Evolutionary conservation across 2,113 vertebrate species (phyloP), one percentile per base, ranked within the genome.

Genomic region (Riparia riparia): DNA sequence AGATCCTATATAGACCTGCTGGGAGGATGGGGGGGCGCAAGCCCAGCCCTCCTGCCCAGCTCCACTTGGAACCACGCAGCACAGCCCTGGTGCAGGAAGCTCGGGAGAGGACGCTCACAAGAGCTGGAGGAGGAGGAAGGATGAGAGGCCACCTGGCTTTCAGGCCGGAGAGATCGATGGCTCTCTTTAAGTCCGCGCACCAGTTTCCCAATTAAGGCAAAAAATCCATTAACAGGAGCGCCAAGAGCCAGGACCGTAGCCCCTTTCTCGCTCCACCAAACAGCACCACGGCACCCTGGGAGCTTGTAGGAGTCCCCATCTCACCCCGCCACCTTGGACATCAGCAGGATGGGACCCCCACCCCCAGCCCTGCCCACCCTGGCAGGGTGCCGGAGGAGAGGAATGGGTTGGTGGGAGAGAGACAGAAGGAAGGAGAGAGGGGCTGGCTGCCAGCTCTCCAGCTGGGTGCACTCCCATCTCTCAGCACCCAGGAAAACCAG

Each of bases 41-140:
- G 95, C 95, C 97, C 97, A 89, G 86, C 94, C 79, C 37, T 95
- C 89, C 95, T 86, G 92, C 87, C 94, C 74, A 11, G 87, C 97
- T 97, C 96, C 86, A 34, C 97, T 97, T 98, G 98, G 97, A 98
- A 98, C 96, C 51, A 1, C 87, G 20, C 10, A 22, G 97, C 95
- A 96, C 88, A 93, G 92, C 92, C 63, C 81, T 97, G 96, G 98
- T 97, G 98, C 97, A 98, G 95, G 93, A 98, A 98, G 98, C 98
- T 98, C 54, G 58, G 97, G 94, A 97, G 32, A 82, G 94, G 95
- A 86, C 4, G 96, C 97, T 96, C 97, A 96, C 93, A 96, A 95
- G 97, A 84, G 87, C 93, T 94, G 88, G 95, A 91, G 86, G 96
- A 96, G 90, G 94, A 89, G 84, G 96, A 96, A 78, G 97, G 89